Evolutionary conservation across 2,113 vertebrate genomes (phyloP), one percentile per base, ranked within the genome.

Genomic region (Eurypyga helias): DNA sequence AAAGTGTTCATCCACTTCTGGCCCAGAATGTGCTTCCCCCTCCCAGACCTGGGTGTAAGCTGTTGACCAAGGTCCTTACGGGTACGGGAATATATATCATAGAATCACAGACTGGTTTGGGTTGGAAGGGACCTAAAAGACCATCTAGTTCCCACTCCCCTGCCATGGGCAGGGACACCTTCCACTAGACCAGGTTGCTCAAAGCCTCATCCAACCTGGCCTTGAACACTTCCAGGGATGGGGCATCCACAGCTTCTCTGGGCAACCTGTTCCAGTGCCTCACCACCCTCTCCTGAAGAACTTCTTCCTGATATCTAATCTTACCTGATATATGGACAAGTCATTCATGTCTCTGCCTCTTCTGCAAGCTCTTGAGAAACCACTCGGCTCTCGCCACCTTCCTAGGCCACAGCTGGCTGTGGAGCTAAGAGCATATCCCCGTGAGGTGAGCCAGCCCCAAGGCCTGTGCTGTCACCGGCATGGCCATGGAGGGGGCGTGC

Each of bases 401-500:
- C 73, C 45, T 67, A 38, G 94, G 67, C 28, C 17, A 15, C 55
- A 51, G 33, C 14, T 48, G 23, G 55, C 18, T 20, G 16, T 49
- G 52, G 17, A 57, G 31, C 29, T 36, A 60, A 12, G 5, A 48
- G 36, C 34, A 7, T 13, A 9, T 10, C 26, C 10, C 45, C 3
- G 0, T 43, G 3, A 43, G 28, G 7, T 11, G 2, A 28, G 33
- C 49, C 49, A 57, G 34, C 57, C 41, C 58, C 62, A 54, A 64
- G 26, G 49, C 43, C n/a, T 5, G 1, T 34, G 33, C 55, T 67
- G 12, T 54, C 82, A 62, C 11, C 46, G 66, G 83, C 13, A 6
- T 0, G 3, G 60, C 52, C 43, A 18, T 6, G 29, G 52, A 60
- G 20, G 29, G 6, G 16, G 2, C 38, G 43, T 0, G 2, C 19